These are phyloP conservation scores for Acleris laterana DNA, from an alignment of 2,888 invertebrate genomes.

Conservation along the genomic window DNA sequence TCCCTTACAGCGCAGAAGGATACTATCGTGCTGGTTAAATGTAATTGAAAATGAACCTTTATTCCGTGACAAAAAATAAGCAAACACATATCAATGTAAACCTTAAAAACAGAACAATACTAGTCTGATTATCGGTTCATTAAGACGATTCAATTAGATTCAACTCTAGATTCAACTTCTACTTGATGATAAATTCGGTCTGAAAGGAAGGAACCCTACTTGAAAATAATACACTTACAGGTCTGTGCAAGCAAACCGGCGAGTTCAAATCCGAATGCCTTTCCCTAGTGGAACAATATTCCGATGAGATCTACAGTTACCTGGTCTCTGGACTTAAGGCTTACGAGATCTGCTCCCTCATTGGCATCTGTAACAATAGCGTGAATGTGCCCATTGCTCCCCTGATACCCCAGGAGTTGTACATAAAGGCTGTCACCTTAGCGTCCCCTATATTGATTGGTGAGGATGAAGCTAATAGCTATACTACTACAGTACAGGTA, in stretches of 20 bases:
- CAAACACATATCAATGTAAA: too few relatives aligned
- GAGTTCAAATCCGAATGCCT: constrained; percentile 90
- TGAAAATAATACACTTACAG: constrained; percentile 47
- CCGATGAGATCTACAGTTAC: constrained; percentile 88
- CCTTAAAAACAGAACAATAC: too few relatives aligned
- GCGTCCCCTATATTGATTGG: constrained; percentile 58
- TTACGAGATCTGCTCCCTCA: constrained; percentile 87
- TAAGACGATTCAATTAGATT: too few relatives aligned
- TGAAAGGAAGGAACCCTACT: background rate
- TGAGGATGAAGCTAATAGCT: constrained; percentile 67
- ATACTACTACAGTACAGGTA: constrained; percentile 51
- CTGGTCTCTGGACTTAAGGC: constrained; percentile 88
- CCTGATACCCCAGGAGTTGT: constrained; percentile 81
- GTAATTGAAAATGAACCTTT: too few relatives aligned
- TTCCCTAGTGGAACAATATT: constrained; percentile 91
- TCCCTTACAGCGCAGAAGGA: too few relatives aligned
- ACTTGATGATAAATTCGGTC: too few relatives aligned
- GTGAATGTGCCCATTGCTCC: constrained; percentile 83
- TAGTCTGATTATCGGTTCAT: too few relatives aligned
- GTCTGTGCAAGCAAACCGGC: constrained; percentile 92
- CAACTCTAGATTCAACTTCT: too few relatives aligned
- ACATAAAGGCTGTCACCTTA: constrained; percentile 54
- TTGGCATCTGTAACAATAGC: constrained; percentile 86
- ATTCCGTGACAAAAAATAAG: too few relatives aligned
- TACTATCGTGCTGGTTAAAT: too few relatives aligned